phyloP scores from a whole-genome alignment of 2,113 vertebrate genomes.

The Lepidothrix coronata region DNA sequence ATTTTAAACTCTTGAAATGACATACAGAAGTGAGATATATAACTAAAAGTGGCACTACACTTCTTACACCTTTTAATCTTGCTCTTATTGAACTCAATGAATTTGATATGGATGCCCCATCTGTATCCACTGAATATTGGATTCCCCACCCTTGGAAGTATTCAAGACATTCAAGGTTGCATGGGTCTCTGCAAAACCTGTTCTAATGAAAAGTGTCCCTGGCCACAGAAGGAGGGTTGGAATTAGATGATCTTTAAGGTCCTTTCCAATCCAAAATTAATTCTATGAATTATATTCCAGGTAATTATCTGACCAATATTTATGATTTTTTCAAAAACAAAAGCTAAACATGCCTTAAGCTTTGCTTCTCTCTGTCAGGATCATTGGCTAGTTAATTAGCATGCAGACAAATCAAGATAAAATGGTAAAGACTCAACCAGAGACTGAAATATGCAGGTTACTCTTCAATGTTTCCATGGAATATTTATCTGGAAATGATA shows the following conservation, averaged over 20 bases:
- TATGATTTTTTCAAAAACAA: neutral
- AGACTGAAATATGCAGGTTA: neutral
- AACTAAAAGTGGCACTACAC: neutral
- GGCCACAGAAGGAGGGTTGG: neutral
- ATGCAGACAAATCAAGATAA: neutral
- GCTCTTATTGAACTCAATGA: neutral
- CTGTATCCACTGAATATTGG: neutral
- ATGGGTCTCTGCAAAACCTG: neutral
- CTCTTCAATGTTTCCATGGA: neutral
- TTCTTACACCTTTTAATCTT: neutral
- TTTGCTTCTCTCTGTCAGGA: neutral
- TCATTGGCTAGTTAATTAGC: neutral
- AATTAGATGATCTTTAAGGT: neutral
- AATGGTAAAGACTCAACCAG: neutral
- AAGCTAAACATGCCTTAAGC: neutral
- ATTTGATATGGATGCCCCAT: neutral
- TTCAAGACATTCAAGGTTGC: neutral
- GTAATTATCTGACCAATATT: neutral
- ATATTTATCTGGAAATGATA: neutral
- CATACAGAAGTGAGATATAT: neutral
- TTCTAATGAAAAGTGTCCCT: neutral
- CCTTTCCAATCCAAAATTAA: neutral
- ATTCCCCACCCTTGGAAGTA: neutral
- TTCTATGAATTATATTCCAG: neutral
- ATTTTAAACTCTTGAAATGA: neutral